These are phyloP conservation scores for Sinella curviseta DNA, from an alignment of 1,140 invertebrate species.

Conservation along the genomic window DNA sequence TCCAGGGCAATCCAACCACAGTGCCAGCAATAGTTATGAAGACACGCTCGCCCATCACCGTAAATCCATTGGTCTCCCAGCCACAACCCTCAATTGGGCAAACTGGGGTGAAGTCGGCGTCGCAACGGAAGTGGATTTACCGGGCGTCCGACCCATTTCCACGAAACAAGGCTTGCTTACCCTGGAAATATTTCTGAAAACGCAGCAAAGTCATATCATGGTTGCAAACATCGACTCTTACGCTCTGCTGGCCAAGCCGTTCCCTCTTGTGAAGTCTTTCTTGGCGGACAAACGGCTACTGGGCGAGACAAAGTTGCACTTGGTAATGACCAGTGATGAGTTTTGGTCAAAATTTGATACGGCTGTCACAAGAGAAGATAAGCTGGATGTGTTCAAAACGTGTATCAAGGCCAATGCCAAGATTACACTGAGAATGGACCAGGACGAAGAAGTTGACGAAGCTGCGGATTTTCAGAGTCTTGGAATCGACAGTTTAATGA, in stretches of 20 bases:
- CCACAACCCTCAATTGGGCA: background rate
- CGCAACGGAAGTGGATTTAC: background rate
- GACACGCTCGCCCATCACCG: background rate
- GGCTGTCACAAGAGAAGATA: background rate
- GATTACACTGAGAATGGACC: background rate
- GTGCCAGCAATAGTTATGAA: background rate
- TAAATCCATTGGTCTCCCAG: background rate
- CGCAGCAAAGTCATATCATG: background rate
- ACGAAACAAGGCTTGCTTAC: background rate
- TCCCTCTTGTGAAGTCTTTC: background rate
- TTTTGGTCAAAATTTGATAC: background rate
- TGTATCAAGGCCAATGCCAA: background rate
- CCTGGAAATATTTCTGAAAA: background rate
- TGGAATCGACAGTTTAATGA: conserved; percentile 15
- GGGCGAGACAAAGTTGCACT: background rate
- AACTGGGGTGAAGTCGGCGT: conserved; percentile 11
- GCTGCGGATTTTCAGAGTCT: background rate
- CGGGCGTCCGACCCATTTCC: background rate
- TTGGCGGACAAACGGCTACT: background rate
- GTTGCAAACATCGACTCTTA: background rate
- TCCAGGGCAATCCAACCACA: background rate
- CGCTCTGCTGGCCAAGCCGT: background rate
- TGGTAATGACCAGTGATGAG: background rate
- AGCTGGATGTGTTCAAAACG: background rate
- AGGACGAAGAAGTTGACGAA: background rate